These are phyloP conservation scores for Rousettus madagascariensis DNA, from an alignment of 2,797 vertebrate species.

Conservation along the genomic window DNA sequence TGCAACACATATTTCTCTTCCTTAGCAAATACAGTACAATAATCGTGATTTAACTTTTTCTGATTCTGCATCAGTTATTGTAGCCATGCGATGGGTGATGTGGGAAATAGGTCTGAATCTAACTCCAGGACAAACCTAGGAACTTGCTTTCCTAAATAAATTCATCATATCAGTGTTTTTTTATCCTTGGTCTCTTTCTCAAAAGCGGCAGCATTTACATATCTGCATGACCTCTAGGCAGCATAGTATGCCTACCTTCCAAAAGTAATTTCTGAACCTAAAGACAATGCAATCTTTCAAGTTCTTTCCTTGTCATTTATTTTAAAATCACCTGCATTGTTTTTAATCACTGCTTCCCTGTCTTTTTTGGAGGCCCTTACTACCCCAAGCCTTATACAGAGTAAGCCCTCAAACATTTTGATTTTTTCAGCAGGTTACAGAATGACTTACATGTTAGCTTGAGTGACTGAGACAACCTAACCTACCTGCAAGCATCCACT, in stretches of 20 bases:
- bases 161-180: background rate
- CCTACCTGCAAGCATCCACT: background rate
- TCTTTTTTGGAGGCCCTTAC: background rate
- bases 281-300: constrained; percentile 25
- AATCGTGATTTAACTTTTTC: background rate
- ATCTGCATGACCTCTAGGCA: background rate
- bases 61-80: background rate
- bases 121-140: background rate
- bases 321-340: background rate
- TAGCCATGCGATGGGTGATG: background rate
- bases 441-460: background rate
- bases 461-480: background rate
- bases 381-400: background rate
- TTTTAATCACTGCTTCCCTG: background rate
- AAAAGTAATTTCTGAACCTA: constrained; percentile 48
- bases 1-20: background rate
- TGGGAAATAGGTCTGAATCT: background rate
- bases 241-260: background rate
- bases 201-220: background rate
- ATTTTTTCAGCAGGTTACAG: constrained; percentile 19
- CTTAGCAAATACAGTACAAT: background rate
- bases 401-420: background rate
- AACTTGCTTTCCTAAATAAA: constrained; percentile 24
- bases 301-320: background rate
- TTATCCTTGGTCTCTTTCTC: constrained; percentile 1